Conservation (phyloP, 2,113 vertebrate species). For the Ovis aries region DNA sequence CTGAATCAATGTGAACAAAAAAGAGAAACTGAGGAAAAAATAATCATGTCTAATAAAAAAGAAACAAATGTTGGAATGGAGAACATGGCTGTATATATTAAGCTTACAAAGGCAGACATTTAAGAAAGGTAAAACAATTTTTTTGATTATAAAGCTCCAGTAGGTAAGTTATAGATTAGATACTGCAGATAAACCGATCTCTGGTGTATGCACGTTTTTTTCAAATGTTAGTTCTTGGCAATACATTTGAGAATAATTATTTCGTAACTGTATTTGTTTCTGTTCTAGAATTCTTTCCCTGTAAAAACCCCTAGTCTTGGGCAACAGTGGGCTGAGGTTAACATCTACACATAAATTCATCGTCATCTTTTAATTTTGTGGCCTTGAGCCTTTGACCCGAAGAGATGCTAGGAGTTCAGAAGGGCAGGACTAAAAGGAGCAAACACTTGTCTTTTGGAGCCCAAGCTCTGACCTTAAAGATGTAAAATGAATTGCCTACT, state of each 20-base stretch:
- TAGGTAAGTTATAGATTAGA: neutral
- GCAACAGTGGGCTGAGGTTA: slow-evolving; percentile 61
- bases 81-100: neutral
- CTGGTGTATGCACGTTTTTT: neutral
- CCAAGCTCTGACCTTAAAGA: slow-evolving; percentile 71
- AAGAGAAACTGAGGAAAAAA: neutral
- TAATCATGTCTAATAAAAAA: neutral
- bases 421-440: slow-evolving; percentile 71
- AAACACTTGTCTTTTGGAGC: slow-evolving; percentile 57
- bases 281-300: slow-evolving; percentile 36
- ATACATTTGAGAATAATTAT: neutral
- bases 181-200: neutral
- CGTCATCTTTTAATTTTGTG: slow-evolving; percentile 75
- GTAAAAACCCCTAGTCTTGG: slow-evolving; percentile 24
- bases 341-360: slow-evolving; percentile 56
- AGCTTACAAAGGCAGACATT: neutral
- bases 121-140: neutral
- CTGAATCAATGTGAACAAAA: neutral
- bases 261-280: neutral
- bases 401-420: slow-evolving; percentile 51
- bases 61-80: neutral
- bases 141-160: neutral
- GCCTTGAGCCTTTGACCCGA: slow-evolving; percentile 75
- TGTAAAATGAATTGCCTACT: slow-evolving; percentile 73
- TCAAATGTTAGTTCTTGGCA: neutral